Percentiles rank a stretch among this genome's conserved stretches.
Evolutionary conservation across 1,140 invertebrate species (phyloP).

Genomic region (Bombus confusus): DNA sequence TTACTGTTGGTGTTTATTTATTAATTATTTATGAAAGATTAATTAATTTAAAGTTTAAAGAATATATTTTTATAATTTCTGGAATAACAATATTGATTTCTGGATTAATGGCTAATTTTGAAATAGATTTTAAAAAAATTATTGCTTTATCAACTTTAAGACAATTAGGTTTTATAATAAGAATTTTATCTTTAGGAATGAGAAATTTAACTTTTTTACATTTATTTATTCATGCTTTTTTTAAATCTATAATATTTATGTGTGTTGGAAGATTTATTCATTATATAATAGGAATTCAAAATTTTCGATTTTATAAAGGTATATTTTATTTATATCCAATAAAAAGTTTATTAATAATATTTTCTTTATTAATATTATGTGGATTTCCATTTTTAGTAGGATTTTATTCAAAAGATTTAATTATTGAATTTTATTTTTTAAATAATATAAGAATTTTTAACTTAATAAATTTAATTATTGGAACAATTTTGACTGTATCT

Average conservation of each 20-base stretch:
- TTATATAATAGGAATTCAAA: slow-evolving; percentile 84
- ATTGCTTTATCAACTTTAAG: slow-evolving; percentile 80
- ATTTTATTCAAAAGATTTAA: slow-evolving; percentile 87
- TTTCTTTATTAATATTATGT: slow-evolving; percentile 82
- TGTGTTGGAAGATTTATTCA: slow-evolving; percentile 85
- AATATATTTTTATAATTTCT: too few relatives aligned
- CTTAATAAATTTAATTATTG: slow-evolving; percentile 33
- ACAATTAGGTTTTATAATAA: slow-evolving; percentile 87
- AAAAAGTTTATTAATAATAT: slow-evolving; percentile 73
- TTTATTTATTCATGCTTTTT: slow-evolving; percentile 83
- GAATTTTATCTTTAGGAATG: slow-evolving; percentile 78
- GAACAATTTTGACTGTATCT: background rate
- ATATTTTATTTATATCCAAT: slow-evolving; percentile 78
- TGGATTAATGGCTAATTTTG: too few relatives aligned
- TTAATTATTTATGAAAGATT: too few relatives aligned
- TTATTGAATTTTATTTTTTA: slow-evolving; percentile 81
- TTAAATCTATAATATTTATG: slow-evolving; percentile 86
- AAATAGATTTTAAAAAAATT: too few relatives aligned
- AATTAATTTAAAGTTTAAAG: too few relatives aligned
- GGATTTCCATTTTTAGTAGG: slow-evolving; percentile 84
- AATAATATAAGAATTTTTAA: background rate
- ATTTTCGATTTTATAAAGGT: slow-evolving; percentile 84
- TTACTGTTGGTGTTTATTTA: too few relatives aligned
- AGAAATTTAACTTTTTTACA: slow-evolving; percentile 74
- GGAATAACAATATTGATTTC: too few relatives aligned